Percentiles rank a stretch among this genome's conserved stretches.
Evolutionary conservation across 2,113 vertebrate species (phyloP).

Genomic region (Empidonax traillii): DNA sequence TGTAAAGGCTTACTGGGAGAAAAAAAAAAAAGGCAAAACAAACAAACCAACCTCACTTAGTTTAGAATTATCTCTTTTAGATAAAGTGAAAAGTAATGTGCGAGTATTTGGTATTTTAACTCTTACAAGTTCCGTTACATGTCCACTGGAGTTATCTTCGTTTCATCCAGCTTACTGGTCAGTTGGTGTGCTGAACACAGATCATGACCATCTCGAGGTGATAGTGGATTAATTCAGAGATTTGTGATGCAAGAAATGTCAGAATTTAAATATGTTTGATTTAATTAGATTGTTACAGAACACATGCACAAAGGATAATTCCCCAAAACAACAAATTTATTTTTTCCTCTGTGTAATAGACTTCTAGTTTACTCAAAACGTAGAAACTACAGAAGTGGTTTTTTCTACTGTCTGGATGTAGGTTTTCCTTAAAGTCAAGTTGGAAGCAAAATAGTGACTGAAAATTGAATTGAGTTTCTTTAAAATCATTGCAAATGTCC

Average conservation of each 20-base stretch:
- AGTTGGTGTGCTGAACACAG: neutral
- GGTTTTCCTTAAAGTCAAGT: neutral
- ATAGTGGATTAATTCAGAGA: neutral
- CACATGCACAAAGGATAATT: neutral
- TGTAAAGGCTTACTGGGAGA: neutral
- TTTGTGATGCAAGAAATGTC: neutral
- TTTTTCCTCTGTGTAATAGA: neutral
- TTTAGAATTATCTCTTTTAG: neutral
- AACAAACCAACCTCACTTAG: neutral
- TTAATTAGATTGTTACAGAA: neutral
- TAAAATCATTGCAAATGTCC: neutral
- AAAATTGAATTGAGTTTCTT: neutral
- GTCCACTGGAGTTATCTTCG: neutral
- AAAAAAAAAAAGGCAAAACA: neutral
- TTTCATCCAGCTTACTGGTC: neutral
- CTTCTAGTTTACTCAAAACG: neutral
- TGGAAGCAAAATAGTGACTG: neutral
- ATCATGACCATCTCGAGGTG: neutral
- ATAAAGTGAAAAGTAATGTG: neutral
- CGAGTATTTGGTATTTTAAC: neutral
- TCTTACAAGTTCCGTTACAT: neutral
- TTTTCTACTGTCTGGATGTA: neutral
- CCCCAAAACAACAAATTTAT: neutral
- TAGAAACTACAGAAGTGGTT: neutral
- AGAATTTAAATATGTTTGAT: neutral